Evolutionary conservation across 2,888 invertebrate species (phyloP).

Genomic region (Xanthorhoe spadicearia): DNA sequence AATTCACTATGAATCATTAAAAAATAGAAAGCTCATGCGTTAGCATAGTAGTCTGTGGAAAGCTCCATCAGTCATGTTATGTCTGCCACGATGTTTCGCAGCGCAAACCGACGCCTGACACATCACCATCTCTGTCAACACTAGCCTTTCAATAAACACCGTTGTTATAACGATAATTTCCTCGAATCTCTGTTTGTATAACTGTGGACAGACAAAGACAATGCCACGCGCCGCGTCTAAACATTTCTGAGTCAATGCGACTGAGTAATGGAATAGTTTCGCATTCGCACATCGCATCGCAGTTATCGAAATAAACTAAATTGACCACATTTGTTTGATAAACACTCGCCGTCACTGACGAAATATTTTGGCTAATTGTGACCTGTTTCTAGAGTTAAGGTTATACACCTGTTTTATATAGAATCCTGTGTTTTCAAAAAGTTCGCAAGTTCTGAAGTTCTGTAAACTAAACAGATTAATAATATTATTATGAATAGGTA

Average conservation of each 20-base stretch:
- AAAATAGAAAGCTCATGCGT: too few relatives aligned
- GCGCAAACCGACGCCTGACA: conserved; percentile 30
- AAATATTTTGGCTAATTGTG: not conserved
- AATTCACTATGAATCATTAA: not conserved
- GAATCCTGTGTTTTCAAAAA: too few relatives aligned
- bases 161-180: conserved; percentile 58
- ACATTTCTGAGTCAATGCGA: conserved; percentile 61
- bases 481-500: too few relatives aligned
- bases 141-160: conserved; percentile 66
- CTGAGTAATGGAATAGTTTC: conserved; percentile 29
- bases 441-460: too few relatives aligned
- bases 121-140: conserved; percentile 45
- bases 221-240: conserved; percentile 79
- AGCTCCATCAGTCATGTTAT: conserved; percentile 33
- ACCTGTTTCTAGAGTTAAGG: too few relatives aligned
- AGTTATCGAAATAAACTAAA: conserved; percentile 15
- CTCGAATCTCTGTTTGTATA: conserved; percentile 74
- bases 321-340: conserved; percentile 1
- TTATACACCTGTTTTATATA: too few relatives aligned
- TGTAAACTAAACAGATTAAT: too few relatives aligned
- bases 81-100: conserved; percentile 36
- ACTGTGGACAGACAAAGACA: conserved; percentile 72
- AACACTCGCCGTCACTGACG: not conserved
- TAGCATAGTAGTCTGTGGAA: too few relatives aligned
- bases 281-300: conserved; percentile 25